Conservation (phyloP, 1,140 invertebrate species). For the Xylocopa sonorina region DNA sequence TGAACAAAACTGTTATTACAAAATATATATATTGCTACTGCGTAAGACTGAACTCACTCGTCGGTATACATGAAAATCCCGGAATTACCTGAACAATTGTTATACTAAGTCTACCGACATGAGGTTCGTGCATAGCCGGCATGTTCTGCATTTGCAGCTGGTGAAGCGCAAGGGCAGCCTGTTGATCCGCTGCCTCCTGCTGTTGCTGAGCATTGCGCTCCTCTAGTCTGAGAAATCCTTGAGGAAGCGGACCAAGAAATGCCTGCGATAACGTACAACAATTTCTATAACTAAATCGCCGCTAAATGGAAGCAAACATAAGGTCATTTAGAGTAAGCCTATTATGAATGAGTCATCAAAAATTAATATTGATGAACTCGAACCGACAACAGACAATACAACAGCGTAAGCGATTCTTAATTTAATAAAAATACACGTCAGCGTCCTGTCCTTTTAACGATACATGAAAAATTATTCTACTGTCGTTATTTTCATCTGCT, state of each 20-base stretch:
- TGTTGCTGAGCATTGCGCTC: constrained; percentile 83
- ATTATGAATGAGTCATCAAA: background rate
- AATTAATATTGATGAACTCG: background rate
- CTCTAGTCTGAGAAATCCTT: constrained; percentile 89
- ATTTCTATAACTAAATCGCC: background rate
- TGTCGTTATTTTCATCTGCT: background rate
- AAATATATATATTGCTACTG: constrained; percentile 14
- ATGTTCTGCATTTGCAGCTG: constrained; percentile 83
- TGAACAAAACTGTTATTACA: constrained; percentile 26
- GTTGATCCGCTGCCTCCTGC: constrained; percentile 89
- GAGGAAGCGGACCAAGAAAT: constrained; percentile 90
- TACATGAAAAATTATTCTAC: background rate
- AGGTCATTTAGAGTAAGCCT: background rate
- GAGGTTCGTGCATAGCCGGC: constrained; percentile 82
- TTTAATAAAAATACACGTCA: background rate
- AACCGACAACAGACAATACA: too few relatives aligned
- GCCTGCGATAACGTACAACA: constrained; percentile 80
- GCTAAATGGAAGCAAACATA: background rate
- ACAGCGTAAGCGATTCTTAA: background rate
- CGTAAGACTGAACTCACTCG: background rate
- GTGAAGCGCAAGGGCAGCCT: constrained; percentile 90
- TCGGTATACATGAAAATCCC: background rate
- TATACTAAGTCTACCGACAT: constrained; percentile 89
- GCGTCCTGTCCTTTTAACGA: too few relatives aligned
- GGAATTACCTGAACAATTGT: constrained; percentile 88